phyloP scores from a whole-genome alignment of 2,797 vertebrate species.

The Salarias fasciatus region DNA sequence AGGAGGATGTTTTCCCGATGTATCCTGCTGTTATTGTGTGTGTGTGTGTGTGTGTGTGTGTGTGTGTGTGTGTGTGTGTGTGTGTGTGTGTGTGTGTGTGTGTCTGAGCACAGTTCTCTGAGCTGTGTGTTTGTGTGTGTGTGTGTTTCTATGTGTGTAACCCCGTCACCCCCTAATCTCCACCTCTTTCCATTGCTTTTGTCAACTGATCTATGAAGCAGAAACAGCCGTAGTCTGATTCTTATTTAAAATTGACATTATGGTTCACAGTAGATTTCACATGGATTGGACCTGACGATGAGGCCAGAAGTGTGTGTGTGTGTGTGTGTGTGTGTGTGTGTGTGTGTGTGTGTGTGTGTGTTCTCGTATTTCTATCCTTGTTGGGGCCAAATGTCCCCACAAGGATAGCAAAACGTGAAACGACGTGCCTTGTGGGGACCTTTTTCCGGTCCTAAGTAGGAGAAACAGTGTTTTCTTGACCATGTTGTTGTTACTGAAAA shows the following conservation, averaged over 20 bases:
- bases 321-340: conserved; percentile 12
- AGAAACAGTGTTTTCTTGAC: too few relatives aligned
- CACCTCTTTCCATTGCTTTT: conserved; percentile 51
- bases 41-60: conserved; percentile 2
- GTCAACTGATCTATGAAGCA: conserved; percentile 67
- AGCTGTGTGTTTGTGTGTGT: conserved; percentile 31
- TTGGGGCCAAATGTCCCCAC: too few relatives aligned
- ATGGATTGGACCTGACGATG: conserved; percentile 77
- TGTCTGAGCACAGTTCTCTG: conserved; percentile 58
- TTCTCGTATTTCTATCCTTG: too few relatives aligned
- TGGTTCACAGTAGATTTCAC: conserved; percentile 80
- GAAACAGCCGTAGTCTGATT: conserved; percentile 68
- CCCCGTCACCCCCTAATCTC: conserved; percentile 53
- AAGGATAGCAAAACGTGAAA: too few relatives aligned
- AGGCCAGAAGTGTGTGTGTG: conserved; percentile 49
- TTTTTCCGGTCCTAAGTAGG: too few relatives aligned
- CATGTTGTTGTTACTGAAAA: too few relatives aligned
- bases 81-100: conserved; percentile 50
- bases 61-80: conserved; percentile 45
- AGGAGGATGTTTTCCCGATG: conserved; percentile 72
- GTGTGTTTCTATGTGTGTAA: conserved; percentile 22
- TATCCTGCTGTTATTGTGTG: conserved; percentile 54
- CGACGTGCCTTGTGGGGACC: too few relatives aligned
- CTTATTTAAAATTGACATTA: conserved; percentile 80
- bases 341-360: conserved; percentile 42